Evolutionary conservation across 2,888 invertebrate species (phyloP).

Genomic region (Harpalus rufipes): DNA sequence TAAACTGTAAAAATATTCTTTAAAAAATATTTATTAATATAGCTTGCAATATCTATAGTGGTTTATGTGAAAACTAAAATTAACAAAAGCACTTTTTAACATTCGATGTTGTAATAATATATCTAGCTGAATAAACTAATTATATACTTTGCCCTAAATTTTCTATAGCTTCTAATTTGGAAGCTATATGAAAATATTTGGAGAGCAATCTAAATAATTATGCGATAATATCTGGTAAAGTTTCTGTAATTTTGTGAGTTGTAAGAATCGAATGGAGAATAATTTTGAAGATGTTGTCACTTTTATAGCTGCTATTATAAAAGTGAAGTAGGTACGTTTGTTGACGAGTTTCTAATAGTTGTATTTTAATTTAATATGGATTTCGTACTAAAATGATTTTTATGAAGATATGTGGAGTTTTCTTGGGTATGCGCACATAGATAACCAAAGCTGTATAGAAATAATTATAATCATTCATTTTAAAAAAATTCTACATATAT

Average conservation of each 20-base stretch:
- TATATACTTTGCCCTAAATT: background rate
- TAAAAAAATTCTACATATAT: no score
- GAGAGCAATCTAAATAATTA: background rate
- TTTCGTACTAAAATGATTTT: conserved; percentile 3
- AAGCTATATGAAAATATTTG: background rate
- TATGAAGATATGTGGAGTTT: background rate
- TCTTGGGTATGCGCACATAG: background rate
- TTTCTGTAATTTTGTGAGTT: background rate
- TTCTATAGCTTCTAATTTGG: background rate
- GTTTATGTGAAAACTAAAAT: conserved; percentile 6
- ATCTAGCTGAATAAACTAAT: background rate
- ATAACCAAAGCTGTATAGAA: background rate
- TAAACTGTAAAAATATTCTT: background rate
- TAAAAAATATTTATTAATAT: background rate
- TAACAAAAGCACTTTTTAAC: conserved; percentile 19
- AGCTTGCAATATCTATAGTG: background rate
- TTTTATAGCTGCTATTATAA: conserved; percentile 6
- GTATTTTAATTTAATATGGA: background rate
- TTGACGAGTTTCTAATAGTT: background rate
- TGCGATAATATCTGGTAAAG: background rate
- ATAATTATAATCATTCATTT: background rate
- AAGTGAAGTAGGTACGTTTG: conserved; percentile 1
- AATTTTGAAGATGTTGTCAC: conserved; percentile 6
- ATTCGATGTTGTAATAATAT: conserved; percentile 17
- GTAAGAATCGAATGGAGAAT: background rate